These are phyloP conservation scores for Euura saliciscinereae DNA, from an alignment of 1,140 invertebrate genomes.

Conservation along the genomic window DNA sequence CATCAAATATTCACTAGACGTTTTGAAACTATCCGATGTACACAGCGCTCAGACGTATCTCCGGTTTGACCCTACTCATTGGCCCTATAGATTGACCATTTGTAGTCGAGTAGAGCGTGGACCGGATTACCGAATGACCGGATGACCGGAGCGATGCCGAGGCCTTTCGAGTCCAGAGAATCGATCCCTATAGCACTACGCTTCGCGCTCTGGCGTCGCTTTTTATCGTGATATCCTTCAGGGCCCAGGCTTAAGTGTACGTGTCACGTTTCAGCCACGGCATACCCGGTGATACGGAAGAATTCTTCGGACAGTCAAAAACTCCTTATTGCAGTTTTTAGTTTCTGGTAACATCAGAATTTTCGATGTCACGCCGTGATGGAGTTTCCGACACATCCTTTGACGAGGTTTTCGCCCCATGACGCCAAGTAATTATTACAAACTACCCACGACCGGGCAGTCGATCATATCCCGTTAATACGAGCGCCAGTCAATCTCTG, in stretches of 20 bases:
- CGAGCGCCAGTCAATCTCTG: not conserved
- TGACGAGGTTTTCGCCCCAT: not conserved
- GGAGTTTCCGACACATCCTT: not conserved
- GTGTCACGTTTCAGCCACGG: not conserved
- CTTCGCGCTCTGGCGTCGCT: not conserved
- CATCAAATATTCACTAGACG: too few species aligned
- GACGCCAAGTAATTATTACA: conserved; percentile 5
- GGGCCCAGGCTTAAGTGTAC: not conserved
- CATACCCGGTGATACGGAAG: not conserved
- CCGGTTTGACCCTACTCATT: conserved; percentile 1
- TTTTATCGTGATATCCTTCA: not conserved
- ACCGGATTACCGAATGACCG: conserved; percentile 2
- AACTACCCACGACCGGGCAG: not conserved
- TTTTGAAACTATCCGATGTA: too few species aligned
- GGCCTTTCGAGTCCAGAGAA: not conserved
- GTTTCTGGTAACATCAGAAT: too few species aligned
- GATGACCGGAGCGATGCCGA: conserved; percentile 6
- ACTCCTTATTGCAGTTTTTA: too few species aligned
- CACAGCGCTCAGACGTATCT: not conserved
- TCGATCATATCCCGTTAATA: not conserved
- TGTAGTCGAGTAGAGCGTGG: not conserved
- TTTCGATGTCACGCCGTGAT: too few species aligned
- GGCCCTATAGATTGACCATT: conserved; percentile 4
- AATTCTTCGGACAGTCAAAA: too few species aligned
- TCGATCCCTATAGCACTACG: not conserved